A percentile compares a stretch with the other conserved stretches of the same genome.
Conservation (phyloP, 2,113 vertebrate genomes). For the Bubalus kerabau region DNA sequence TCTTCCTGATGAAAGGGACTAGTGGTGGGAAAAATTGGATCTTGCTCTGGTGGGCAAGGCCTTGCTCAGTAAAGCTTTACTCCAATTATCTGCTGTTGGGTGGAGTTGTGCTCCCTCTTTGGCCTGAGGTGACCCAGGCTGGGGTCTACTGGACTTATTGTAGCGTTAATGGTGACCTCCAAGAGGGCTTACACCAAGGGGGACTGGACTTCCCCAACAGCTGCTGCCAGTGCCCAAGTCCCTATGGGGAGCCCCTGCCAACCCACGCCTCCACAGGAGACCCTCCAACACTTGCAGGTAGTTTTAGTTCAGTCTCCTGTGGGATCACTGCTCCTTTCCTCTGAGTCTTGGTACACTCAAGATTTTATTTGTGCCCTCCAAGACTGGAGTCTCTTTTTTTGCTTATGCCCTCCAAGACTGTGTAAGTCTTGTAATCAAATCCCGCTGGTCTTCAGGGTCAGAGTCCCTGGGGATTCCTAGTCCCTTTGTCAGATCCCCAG, state of each 20-base stretch:
- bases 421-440: too few species aligned
- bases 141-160: background rate
- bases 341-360: too few species aligned
- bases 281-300: background rate
- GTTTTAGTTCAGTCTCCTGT: background rate
- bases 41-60: background rate
- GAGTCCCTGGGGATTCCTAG: too few species aligned
- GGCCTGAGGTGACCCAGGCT: background rate
- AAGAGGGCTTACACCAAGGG: background rate
- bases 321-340: background rate
- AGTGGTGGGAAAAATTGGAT: background rate
- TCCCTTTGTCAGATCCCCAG: too few species aligned
- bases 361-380: too few species aligned
- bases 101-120: background rate
- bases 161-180: background rate
- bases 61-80: background rate
- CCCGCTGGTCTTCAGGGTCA: too few species aligned
- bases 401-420: too few species aligned
- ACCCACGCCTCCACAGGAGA: background rate
- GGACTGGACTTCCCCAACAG: background rate
- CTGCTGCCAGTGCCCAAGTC: background rate
- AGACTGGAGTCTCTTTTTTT: too few species aligned
- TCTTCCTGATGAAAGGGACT: background rate
- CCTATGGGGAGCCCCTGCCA: background rate
- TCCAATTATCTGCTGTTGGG: background rate